Base-by-base conservation (phyloP, 1,140 invertebrate species). In the Papilio glaucus region DNA sequence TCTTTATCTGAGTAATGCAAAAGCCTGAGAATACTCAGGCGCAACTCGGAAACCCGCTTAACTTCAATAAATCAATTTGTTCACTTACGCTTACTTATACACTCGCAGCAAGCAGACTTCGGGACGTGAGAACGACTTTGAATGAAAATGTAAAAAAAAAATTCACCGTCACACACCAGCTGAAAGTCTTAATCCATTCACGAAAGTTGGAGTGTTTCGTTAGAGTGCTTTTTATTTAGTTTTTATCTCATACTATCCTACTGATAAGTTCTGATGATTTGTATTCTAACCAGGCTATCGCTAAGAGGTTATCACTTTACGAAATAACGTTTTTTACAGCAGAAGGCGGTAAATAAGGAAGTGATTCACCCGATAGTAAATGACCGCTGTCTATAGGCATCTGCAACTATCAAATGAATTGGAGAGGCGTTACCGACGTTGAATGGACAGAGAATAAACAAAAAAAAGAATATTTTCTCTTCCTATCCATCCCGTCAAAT, bases 31-130 rank as follows among this genome's bases (percentile, higher is more conserved):
- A 85, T 91, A 90, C 90, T 90, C 90, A 82, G 82, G 87, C 89
- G 85, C 88, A 89, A 90, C 83, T 86, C 86, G 76, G 63, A 75
- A 83, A 79, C 84, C 80, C 80, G 88, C 87, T 88, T 86, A 91
- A 92, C 90, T 92, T 92, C 85, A 89, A 92, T 91, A 92, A 92
- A 92, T 92, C 90, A 91, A 92, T 92, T 92, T 92, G 87, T 91
- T 85, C 89, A 88, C 85, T 91, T 88, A 87, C 84, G 76, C 87
- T 88, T 90, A 89, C 88, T 89, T 88, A 90, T 89, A 88, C 85
- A 86, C 86, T 88, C 80, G 76, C 79, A 77, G 67, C 74, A 79
- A 81, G 73, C 69, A 71, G 78, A 82, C 82, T 88, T 86, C 62
- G 74, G 80, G 72, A 86, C 83, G 85, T 89, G 76, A 76, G 81